phyloP scores from a whole-genome alignment of 2,888 invertebrate genomes.

The Scaptomyza parva region DNA sequence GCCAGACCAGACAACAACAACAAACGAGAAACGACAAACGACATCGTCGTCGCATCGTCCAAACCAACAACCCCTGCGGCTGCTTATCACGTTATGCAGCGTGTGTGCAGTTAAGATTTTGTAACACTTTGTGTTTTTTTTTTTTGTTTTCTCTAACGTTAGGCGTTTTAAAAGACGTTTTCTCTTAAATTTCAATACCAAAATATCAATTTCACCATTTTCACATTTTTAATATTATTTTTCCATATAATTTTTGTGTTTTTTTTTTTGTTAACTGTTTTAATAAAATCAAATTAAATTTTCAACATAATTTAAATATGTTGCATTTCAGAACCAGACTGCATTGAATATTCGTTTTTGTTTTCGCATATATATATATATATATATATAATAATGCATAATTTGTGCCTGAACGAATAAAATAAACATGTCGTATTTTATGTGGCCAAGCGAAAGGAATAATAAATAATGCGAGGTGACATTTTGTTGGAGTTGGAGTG shows the following conservation, averaged over 20 bases:
- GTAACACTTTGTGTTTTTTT: conserved; percentile 21
- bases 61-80: conserved; percentile 64
- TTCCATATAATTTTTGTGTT: not conserved
- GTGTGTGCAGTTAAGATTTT: conserved; percentile 15
- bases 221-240: not conserved
- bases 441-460: conserved; percentile 30
- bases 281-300: not conserved
- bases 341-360: conserved; percentile 9
- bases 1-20: conserved; percentile 45
- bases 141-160: conserved; percentile 13
- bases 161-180: conserved; percentile 38
- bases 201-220: too few relatives aligned
- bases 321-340: conserved; percentile 2
- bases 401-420: conserved; percentile 41
- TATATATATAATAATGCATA: conserved; percentile 7
- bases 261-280: too few relatives aligned
- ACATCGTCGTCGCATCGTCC: conserved; percentile 22
- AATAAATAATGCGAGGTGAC: conserved; percentile 63
- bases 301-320: not conserved
- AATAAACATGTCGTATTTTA: conserved; percentile 57
- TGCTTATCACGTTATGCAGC: conserved; percentile 66
- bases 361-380: not conserved
- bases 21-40: too few relatives aligned
- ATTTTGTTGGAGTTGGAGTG: conserved; percentile 26
- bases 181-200: conserved; percentile 20